A percentile compares a stretch with the other conserved stretches of the same genome.
These are phyloP conservation scores for Ophion slaviceki DNA, from an alignment of 2,888 invertebrate species.

Conservation along the genomic window DNA sequence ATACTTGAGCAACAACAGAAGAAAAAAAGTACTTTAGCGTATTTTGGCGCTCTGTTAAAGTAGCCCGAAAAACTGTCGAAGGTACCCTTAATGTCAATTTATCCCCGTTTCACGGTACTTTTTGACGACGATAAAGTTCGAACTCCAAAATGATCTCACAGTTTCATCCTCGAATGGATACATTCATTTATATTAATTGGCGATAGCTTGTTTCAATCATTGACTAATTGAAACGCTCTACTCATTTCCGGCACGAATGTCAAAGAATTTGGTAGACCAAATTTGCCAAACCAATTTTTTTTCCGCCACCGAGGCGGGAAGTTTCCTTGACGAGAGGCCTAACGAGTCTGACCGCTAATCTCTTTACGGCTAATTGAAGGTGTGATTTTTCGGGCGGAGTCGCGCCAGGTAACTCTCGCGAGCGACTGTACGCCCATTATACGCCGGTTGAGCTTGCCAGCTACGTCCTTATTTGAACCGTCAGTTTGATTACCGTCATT, in stretches of 20 bases:
- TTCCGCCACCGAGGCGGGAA: background rate
- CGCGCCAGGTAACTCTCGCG: slow-evolving; percentile 54
- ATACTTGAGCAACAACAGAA: no score
- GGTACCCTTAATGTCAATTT: no score
- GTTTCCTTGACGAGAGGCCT: slow-evolving; percentile 4
- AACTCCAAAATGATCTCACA: background rate
- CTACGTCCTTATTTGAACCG: slow-evolving; percentile 69
- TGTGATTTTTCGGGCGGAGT: slow-evolving; percentile 50
- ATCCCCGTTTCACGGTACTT: no score
- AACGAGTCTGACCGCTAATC: slow-evolving; percentile 29
- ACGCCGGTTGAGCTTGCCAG: slow-evolving; percentile 45
- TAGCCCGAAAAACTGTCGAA: no score
- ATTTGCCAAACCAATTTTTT: background rate
- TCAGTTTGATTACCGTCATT: slow-evolving; percentile 68
- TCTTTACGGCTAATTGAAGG: slow-evolving; percentile 26
- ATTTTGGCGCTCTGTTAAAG: no score
- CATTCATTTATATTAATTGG: background rate
- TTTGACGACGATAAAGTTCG: background rate
- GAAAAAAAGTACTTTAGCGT: no score
- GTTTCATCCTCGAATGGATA: background rate
- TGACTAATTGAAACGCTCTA: background rate
- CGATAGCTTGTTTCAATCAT: background rate
- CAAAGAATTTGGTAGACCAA: background rate
- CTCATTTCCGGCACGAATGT: background rate
- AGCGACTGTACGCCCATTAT: slow-evolving; percentile 62